A percentile compares a stretch with the other conserved stretches of the same genome.
phyloP scores from a whole-genome alignment of 2,888 invertebrate genomes.

The Yponomeuta sedellus region DNA sequence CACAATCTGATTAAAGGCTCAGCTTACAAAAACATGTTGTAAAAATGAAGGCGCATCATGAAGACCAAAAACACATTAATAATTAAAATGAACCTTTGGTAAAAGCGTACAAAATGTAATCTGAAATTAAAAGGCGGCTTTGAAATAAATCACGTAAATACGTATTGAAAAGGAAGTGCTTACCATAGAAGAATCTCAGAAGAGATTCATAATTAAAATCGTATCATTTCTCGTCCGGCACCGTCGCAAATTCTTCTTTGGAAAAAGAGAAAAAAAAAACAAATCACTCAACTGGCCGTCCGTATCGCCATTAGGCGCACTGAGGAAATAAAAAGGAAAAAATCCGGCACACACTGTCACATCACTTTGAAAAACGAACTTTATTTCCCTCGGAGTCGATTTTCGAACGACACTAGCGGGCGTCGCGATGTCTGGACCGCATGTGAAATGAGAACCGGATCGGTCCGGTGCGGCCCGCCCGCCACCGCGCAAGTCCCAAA shows the following conservation, averaged over 20 bases:
- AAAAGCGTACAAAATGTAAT: background rate
- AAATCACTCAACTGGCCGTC: slow-evolving; percentile 11
- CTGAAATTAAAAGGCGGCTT: background rate
- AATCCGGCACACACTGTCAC: slow-evolving; percentile 9
- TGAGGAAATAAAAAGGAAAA: slow-evolving; percentile 7
- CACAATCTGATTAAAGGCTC: background rate
- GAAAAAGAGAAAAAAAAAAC: background rate
- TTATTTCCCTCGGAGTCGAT: background rate
- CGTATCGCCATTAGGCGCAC: background rate
- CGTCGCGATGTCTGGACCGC: slow-evolving; percentile 39
- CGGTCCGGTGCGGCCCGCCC: background rate
- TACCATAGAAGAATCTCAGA: slow-evolving; percentile 11
- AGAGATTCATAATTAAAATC: slow-evolving; percentile 12
- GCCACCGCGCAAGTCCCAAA: slow-evolving; percentile 9
- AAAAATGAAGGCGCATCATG: background rate
- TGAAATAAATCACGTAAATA: background rate
- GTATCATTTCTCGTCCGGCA: background rate
- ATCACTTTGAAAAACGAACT: slow-evolving; percentile 10
- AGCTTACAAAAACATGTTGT: background rate
- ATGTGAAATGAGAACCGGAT: slow-evolving; percentile 37
- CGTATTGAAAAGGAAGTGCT: background rate
- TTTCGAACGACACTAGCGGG: slow-evolving; percentile 27
- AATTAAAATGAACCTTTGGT: slow-evolving; percentile 8
- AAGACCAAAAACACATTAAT: background rate
- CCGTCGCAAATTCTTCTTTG: background rate